Conservation (phyloP, 2,888 invertebrate species). For the Seira musarum region DNA sequence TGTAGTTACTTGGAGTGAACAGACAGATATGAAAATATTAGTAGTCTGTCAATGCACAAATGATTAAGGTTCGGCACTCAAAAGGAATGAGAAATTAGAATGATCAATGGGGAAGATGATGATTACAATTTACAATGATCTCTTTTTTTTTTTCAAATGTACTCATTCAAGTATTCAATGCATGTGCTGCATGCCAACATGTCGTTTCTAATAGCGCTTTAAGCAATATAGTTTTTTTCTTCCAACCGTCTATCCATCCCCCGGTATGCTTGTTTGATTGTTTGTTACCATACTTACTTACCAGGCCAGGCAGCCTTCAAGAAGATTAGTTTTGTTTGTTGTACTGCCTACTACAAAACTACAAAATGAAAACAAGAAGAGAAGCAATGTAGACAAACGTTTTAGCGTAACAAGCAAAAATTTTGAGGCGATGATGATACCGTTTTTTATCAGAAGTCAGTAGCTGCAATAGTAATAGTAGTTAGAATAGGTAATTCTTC, state of each 20-base stretch:
- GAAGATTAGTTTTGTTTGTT: background rate
- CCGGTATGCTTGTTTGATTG: background rate
- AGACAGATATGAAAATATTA: slow-evolving; percentile 47
- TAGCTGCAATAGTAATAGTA: background rate
- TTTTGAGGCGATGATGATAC: slow-evolving; percentile 3
- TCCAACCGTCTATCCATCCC: too few species aligned
- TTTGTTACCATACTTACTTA: too few species aligned
- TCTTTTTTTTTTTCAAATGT: background rate
- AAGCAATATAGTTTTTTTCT: background rate
- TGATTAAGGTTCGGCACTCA: slow-evolving; percentile 57
- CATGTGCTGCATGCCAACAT: background rate
- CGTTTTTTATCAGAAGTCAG: background rate
- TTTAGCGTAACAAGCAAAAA: background rate
- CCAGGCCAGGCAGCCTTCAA: slow-evolving; percentile 3
- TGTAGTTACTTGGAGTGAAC: slow-evolving; percentile 10
- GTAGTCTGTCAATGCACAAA: slow-evolving; percentile 52
- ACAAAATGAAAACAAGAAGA: background rate
- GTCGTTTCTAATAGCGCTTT: background rate
- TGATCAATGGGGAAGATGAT: slow-evolving; percentile 36
- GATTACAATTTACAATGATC: slow-evolving; percentile 19
- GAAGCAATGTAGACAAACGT: background rate
- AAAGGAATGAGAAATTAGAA: slow-evolving; percentile 42
- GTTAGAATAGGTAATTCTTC: too few species aligned
- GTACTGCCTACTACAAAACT: background rate
- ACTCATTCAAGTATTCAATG: background rate